Percentiles rank a stretch among this genome's conserved stretches.
Evolutionary conservation across 2,888 invertebrate species (phyloP).

Genomic region (Pyrochroa serraticornis): DNA sequence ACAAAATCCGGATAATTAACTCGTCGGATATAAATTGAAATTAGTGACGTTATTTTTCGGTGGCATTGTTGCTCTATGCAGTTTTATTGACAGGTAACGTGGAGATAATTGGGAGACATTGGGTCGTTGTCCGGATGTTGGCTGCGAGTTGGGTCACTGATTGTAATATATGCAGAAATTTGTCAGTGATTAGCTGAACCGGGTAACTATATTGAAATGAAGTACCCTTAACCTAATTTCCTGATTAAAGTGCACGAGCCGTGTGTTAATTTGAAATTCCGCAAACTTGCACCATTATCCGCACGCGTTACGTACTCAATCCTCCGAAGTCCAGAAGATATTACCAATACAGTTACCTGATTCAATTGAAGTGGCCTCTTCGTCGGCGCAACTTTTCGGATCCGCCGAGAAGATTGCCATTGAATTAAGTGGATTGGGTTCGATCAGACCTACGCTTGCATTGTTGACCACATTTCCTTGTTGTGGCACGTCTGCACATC

Average conservation of each 20-base stretch:
- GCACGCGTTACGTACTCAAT: conserved; percentile 14
- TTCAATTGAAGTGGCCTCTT: conserved; percentile 5
- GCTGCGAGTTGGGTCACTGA: conserved; percentile 5
- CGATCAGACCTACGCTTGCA: conserved; percentile 6
- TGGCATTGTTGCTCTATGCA: too few relatives aligned
- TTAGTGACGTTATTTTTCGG: too few relatives aligned
- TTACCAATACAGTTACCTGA: conserved; percentile 4
- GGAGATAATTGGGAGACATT: neutral
- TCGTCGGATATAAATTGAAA: neutral
- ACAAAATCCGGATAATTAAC: too few relatives aligned
- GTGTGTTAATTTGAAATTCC: conserved; percentile 20
- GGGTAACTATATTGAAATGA: conserved; percentile 17
- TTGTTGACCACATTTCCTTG: neutral
- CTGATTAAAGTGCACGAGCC: conserved; percentile 20
- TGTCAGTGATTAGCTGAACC: conserved; percentile 21
- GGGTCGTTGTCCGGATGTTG: neutral
- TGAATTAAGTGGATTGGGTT: conserved; percentile 11
- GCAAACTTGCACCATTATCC: conserved; percentile 21
- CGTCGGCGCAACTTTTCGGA: neutral
- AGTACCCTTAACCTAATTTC: conserved; percentile 22
- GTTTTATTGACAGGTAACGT: neutral
- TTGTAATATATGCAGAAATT: conserved; percentile 24
- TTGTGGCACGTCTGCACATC: too few relatives aligned
- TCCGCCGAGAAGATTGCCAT: conserved; percentile 2
- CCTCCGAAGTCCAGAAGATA: conserved; percentile 1